phyloP scores from a whole-genome alignment of 2,797 vertebrate genomes.

The Phoebastria nigripes region DNA sequence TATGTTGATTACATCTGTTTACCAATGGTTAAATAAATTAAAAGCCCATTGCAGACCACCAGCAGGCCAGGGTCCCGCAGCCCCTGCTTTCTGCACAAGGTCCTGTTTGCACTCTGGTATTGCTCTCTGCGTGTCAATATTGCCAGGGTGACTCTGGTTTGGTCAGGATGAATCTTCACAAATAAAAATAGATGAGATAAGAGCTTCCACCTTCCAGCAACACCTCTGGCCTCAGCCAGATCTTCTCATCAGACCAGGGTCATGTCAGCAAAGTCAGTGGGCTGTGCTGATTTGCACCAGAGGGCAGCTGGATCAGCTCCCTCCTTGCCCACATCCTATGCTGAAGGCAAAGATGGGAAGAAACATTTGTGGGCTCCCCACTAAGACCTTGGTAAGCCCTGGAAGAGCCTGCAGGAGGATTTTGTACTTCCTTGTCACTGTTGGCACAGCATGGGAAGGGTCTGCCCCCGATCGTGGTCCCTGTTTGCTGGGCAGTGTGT shows the following conservation, averaged over 20 bases:
- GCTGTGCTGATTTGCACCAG: neutral
- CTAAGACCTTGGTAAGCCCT: neutral
- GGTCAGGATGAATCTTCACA: neutral
- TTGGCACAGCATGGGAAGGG: neutral
- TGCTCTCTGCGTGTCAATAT: neutral
- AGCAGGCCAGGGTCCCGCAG: slow-evolving; percentile 16
- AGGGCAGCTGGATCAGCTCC: neutral
- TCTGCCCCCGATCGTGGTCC: fast-evolving
- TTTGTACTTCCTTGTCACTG: neutral
- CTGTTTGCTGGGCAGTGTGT: neutral
- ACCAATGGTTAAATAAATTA: slow-evolving; percentile 87
- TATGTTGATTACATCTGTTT: slow-evolving; percentile 80
- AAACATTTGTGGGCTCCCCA: neutral
- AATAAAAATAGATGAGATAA: neutral
- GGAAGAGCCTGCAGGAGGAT: neutral
- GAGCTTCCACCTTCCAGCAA: neutral
- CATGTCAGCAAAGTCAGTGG: neutral
- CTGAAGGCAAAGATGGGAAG: neutral
- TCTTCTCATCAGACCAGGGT: neutral
- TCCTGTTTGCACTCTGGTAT: fast-evolving
- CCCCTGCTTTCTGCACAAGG: neutral
- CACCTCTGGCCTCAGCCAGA: neutral
- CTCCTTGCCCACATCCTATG: neutral
- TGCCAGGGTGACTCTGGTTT: neutral
- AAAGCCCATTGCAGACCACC: slow-evolving; percentile 82